Percentiles rank a stretch among this genome's conserved stretches.
Evolutionary conservation across 2,113 vertebrate species (phyloP).

Genomic region (Rhinolophus sinicus): DNA sequence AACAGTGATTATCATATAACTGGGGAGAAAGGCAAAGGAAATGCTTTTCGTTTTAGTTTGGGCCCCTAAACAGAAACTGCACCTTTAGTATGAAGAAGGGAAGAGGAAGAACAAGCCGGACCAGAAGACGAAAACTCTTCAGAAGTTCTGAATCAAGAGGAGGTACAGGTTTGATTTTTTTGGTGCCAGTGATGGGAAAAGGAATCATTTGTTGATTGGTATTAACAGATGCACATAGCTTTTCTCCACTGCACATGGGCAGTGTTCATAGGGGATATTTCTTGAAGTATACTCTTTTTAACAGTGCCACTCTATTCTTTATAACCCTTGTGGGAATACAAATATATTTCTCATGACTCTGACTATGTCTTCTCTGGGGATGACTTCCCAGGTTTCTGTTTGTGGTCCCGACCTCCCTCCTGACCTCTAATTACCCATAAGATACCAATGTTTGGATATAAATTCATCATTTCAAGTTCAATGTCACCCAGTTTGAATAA

Average conservation of each 20-base stretch:
- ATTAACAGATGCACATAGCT: not conserved
- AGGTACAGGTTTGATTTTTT: constrained; percentile 77
- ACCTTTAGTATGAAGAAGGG: constrained; percentile 79
- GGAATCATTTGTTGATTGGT: not conserved
- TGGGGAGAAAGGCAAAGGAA: not conserved
- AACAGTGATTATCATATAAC: not conserved
- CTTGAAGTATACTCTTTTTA: not conserved
- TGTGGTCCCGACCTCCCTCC: not conserved
- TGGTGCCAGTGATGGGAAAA: not conserved
- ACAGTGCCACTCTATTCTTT: not conserved
- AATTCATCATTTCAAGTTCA: not conserved
- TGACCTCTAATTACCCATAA: not conserved
- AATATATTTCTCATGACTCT: not conserved
- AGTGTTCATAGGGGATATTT: not conserved
- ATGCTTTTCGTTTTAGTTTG: not conserved
- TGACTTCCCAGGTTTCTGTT: not conserved
- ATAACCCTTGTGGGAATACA: not conserved
- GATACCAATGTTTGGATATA: not conserved
- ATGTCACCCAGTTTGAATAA: not conserved
- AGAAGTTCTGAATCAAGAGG: constrained; percentile 48
- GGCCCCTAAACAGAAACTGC: not conserved
- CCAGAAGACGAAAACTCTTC: constrained; percentile 78
- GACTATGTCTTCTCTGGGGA: not conserved
- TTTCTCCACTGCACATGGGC: not conserved
- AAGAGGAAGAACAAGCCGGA: constrained; percentile 84